Evolutionary conservation across 2,797 vertebrate species (phyloP).

Genomic region (Fringilla coelebs): DNA sequence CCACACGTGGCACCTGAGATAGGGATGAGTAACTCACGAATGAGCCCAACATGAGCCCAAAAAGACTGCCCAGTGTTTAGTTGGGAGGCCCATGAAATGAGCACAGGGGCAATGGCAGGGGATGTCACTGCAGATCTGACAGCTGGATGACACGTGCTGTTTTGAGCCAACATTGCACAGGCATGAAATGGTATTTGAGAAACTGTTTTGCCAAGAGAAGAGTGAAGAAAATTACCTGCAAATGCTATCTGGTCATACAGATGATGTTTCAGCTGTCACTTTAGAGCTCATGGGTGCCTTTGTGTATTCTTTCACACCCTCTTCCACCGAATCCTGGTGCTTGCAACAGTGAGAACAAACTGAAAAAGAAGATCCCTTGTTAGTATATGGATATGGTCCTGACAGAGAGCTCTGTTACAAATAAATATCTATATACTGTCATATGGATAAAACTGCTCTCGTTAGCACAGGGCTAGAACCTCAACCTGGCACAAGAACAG

Average conservation of each 20-base stretch:
- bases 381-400: not conserved
- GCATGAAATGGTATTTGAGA: not conserved
- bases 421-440: not conserved
- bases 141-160: not conserved
- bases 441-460: not conserved
- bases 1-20: not conserved
- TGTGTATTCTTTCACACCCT: not conserved
- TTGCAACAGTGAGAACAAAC: not conserved
- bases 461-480: not conserved
- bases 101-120: not conserved
- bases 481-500: not conserved
- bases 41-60: not conserved
- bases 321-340: not conserved
- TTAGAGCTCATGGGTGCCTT: not conserved
- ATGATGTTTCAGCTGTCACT: not conserved
- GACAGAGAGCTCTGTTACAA: not conserved
- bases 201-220: not conserved
- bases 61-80: not conserved
- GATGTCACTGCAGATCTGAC: not conserved
- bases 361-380: conserved; percentile 13
- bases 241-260: not conserved
- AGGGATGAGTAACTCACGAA: not conserved
- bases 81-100: not conserved
- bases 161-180: not conserved
- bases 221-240: conserved; percentile 37